A percentile compares a stretch with the other conserved stretches of the same genome.
Conservation (phyloP, 2,113 vertebrate genomes). For the Sula dactylatra region DNA sequence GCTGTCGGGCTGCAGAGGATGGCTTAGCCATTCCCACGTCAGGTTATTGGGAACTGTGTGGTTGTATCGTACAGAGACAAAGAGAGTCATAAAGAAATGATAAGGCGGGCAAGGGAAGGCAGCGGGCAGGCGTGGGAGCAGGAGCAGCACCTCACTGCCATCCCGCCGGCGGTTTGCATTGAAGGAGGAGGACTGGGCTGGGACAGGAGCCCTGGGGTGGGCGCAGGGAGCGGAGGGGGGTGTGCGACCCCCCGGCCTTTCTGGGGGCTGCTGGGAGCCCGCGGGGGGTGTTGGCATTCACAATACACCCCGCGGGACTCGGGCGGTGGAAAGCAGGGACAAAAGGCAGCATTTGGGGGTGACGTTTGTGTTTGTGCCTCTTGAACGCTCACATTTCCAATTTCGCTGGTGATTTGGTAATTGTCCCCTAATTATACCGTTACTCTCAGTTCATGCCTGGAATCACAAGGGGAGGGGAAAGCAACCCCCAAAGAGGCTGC, state of each 20-base stretch:
- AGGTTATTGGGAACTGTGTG: background rate
- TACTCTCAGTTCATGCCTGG: background rate
- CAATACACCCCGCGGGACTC: rapidly evolving
- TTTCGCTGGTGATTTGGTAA: background rate
- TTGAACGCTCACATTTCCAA: rapidly evolving
- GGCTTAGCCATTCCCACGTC: background rate
- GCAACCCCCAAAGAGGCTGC: background rate
- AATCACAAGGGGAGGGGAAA: background rate
- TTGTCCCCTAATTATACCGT: background rate
- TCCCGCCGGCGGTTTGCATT: rapidly evolving
- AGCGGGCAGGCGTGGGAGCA: background rate
- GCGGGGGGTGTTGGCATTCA: rapidly evolving
- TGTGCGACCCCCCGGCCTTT: background rate
- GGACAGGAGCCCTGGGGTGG: rapidly evolving
- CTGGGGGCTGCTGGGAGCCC: background rate
- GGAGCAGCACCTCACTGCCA: background rate
- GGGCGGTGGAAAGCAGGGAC: background rate
- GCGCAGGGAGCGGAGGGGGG: background rate
- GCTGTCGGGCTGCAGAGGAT: background rate
- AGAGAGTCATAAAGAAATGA: background rate
- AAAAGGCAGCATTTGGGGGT: background rate
- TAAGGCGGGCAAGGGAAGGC: background rate
- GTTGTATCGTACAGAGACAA: background rate
- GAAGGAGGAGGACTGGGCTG: background rate
- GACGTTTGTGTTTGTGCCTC: background rate